Evolutionary conservation across 2,113 vertebrate species (phyloP).

Genomic region (Numenius arquata): DNA sequence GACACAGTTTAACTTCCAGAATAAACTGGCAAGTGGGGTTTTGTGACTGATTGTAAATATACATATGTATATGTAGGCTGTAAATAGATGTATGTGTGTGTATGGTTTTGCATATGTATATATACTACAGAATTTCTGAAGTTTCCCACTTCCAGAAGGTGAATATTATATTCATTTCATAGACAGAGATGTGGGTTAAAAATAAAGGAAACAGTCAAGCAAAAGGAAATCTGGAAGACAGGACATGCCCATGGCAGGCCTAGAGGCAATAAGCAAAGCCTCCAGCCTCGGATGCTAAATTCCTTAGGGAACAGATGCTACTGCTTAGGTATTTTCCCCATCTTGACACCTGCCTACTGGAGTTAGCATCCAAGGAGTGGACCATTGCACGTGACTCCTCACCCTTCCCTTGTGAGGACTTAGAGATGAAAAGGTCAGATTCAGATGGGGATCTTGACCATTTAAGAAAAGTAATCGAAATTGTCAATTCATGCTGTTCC

Average conservation of each 20-base stretch:
- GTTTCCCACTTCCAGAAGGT: neutral
- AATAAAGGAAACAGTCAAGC: neutral
- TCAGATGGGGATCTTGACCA: neutral
- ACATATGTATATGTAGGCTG: too few relatives aligned
- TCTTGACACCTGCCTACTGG: neutral
- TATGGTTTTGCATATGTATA: neutral
- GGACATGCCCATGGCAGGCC: neutral
- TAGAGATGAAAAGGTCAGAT: neutral
- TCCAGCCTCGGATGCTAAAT: neutral
- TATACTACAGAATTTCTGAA: neutral
- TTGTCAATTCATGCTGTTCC: neutral
- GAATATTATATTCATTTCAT: neutral
- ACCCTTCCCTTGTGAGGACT: neutral
- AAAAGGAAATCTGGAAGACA: neutral
- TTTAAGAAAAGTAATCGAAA: neutral
- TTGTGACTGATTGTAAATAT: neutral
- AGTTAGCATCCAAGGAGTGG: neutral
- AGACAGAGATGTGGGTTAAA: neutral
- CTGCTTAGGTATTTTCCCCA: neutral
- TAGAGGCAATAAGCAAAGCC: neutral
- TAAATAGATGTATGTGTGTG: neutral
- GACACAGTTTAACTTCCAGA: neutral
- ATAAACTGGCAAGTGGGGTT: neutral
- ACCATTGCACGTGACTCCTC: neutral
- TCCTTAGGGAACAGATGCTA: neutral